A percentile compares a stretch with the other conserved stretches of the same genome.
These are phyloP conservation scores for Ardeotis arabs DNA, from an alignment of 2,113 vertebrate species.

Conservation along the genomic window DNA sequence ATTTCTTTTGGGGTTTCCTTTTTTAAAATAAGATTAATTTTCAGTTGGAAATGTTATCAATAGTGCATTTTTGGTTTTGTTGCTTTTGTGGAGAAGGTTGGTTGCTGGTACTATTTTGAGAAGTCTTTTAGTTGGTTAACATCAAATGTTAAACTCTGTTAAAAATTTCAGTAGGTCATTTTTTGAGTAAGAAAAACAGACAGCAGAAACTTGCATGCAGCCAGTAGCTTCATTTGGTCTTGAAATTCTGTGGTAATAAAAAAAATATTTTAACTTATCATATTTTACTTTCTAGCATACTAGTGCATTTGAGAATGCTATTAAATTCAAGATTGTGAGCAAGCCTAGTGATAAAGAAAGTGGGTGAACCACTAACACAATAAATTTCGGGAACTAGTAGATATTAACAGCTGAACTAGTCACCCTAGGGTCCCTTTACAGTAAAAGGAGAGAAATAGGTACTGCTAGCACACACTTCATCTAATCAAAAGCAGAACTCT, in stretches of 20 bases:
- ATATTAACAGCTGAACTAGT: neutral
- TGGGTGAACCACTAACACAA: neutral
- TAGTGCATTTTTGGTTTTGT: neutral
- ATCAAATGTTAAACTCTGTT: neutral
- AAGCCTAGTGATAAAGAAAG: neutral
- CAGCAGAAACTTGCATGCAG: neutral
- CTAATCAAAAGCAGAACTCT: neutral
- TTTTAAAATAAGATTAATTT: neutral
- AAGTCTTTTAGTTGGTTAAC: neutral
- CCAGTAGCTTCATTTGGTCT: neutral
- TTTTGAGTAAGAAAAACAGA: neutral
- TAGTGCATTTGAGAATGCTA: neutral
- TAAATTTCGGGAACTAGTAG: neutral
- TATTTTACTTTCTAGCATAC: neutral
- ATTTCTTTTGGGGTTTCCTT: neutral
- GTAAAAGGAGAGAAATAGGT: neutral
- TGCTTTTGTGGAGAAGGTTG: neutral
- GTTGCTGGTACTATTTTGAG: neutral
- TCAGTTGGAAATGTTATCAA: neutral
- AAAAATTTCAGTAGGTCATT: neutral
- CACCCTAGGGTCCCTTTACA: neutral
- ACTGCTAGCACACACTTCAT: neutral
- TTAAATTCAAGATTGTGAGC: neutral
- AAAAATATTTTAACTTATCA: neutral
- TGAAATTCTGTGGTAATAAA: neutral